A percentile compares a stretch with the other conserved stretches of the same genome.
These are phyloP conservation scores for Asarcornis scutulata DNA, from an alignment of 2,113 vertebrate genomes.

Conservation along the genomic window DNA sequence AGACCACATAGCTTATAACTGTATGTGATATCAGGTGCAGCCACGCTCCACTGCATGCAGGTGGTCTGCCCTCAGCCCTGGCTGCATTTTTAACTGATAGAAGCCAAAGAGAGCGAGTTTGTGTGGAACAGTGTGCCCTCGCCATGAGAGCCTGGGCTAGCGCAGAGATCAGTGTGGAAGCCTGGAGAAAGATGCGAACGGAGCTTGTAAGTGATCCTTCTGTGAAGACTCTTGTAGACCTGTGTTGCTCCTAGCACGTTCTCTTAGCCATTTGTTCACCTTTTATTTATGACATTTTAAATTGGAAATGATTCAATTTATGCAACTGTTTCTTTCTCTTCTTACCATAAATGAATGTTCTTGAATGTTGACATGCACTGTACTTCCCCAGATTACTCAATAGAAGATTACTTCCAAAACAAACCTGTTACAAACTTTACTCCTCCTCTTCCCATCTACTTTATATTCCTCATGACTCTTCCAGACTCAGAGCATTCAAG, in stretches of 20 bases:
- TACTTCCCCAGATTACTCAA: not conserved
- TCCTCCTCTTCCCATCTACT: not conserved
- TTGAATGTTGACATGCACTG: not conserved
- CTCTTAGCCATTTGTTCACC: not conserved
- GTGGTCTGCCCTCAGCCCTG: not conserved
- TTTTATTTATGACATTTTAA: not conserved
- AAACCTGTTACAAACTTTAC: not conserved
- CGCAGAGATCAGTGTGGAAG: accelerated
- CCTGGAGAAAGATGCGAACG: accelerated
- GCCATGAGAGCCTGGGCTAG: not conserved
- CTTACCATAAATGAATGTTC: not conserved
- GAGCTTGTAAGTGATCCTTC: not conserved
- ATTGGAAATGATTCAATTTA: not conserved
- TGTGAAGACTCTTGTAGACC: accelerated
- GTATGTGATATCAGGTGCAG: accelerated
- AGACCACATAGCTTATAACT: accelerated
- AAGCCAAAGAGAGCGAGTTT: not conserved
- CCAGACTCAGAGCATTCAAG: not conserved
- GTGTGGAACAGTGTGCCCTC: not conserved
- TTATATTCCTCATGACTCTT: not conserved
- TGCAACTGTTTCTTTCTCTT: not conserved
- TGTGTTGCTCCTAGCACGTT: not conserved
- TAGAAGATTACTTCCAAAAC: not conserved
- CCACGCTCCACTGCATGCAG: accelerated
- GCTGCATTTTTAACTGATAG: not conserved